Percentiles rank a stretch among this genome's conserved stretches.
Conservation (phyloP, 2,797 vertebrate species). For the Bradypodion pumilum region DNA sequence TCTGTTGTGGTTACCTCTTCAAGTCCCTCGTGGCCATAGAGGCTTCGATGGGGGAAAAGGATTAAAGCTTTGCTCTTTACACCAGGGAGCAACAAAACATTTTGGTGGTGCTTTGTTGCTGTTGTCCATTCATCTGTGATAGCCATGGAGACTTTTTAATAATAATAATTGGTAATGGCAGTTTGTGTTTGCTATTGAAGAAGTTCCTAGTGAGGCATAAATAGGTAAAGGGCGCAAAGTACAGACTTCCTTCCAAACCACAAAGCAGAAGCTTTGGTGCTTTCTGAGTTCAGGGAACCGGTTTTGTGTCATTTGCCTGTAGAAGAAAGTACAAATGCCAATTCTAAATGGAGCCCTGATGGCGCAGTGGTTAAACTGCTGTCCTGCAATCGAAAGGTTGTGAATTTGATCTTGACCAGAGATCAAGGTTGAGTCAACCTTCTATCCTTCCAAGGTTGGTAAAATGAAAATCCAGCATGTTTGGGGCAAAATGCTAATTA, state of each 20-base stretch:
- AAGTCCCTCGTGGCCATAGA: neutral
- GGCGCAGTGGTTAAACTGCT: no score
- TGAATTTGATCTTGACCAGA: no score
- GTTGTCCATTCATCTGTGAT: neutral
- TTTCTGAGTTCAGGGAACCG: neutral
- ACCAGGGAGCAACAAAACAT: neutral
- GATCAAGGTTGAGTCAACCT: no score
- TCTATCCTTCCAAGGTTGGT: no score
- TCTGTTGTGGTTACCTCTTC: neutral
- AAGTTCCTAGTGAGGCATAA: neutral
- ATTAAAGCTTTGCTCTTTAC: neutral
- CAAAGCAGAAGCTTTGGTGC: neutral
- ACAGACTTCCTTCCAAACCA: neutral
- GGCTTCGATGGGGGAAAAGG: neutral
- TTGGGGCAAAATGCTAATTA: no score
- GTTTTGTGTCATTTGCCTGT: neutral
- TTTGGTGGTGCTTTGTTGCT: neutral
- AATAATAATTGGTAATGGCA: neutral
- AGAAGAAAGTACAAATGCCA: neutral
- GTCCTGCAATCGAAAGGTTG: no score
- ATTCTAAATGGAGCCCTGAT: no score
- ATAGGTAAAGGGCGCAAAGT: neutral
- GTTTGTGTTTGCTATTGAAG: neutral
- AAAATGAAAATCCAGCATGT: no score
- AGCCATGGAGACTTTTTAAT: neutral